Conservation (phyloP, 2,113 vertebrate genomes). For the Tachycineta bicolor region DNA sequence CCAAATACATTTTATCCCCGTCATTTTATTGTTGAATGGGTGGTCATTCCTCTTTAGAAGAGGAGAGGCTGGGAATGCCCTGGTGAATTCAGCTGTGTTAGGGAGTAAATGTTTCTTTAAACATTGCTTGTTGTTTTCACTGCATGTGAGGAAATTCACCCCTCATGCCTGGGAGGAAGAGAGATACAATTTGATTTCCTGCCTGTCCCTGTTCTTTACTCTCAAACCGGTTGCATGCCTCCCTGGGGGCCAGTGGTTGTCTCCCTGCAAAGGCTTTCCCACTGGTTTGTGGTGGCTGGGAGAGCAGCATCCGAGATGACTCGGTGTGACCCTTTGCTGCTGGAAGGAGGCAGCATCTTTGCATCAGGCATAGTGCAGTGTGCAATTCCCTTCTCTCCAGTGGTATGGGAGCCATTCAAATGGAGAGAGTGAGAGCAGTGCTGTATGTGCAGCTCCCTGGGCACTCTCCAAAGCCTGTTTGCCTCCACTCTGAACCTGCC, state of each 20-base stretch:
- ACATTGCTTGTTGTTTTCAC: background rate
- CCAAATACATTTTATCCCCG: background rate
- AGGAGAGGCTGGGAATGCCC: background rate
- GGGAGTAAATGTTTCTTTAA: background rate
- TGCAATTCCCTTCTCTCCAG: background rate
- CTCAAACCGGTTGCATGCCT: background rate
- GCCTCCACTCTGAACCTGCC: background rate
- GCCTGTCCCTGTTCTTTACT: background rate
- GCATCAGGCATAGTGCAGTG: accelerated
- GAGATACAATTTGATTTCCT: background rate
- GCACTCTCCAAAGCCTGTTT: background rate
- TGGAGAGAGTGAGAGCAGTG: accelerated
- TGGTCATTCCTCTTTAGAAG: background rate
- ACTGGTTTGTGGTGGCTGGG: accelerated
- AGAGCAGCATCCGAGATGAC: background rate
- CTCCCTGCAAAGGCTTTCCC: background rate
- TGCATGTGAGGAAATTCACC: background rate
- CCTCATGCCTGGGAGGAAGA: background rate
- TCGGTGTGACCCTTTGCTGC: background rate
- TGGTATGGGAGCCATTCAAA: background rate
- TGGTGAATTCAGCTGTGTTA: background rate
- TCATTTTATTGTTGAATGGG: background rate
- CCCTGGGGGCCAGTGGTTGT: background rate
- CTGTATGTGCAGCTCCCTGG: background rate
- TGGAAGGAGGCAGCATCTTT: background rate